Evolutionary conservation across 2,888 invertebrate species (phyloP).

Genomic region (Clunio marinus): DNA sequence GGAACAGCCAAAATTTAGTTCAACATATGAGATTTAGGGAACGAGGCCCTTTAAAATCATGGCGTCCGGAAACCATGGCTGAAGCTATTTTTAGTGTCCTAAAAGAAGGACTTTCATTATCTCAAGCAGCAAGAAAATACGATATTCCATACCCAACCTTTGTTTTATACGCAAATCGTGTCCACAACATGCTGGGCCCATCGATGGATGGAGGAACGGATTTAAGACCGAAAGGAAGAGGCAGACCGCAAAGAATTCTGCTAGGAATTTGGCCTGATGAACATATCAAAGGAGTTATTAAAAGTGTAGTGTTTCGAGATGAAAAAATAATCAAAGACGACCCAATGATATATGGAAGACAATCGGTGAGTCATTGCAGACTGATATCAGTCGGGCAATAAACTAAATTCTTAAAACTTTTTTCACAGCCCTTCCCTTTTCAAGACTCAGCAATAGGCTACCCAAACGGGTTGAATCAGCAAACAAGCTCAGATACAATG

Average conservation of each 20-base stretch:
- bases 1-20: constrained; percentile 88
- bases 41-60: constrained; percentile 86
- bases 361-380: constrained; percentile 56
- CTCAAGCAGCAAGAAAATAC: constrained; percentile 88
- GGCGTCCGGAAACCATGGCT: constrained; percentile 93
- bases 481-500: constrained; percentile 49
- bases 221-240: constrained; percentile 85
- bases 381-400: constrained; percentile 42
- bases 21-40: constrained; percentile 88
- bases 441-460: constrained; percentile 57
- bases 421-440: constrained; percentile 53
- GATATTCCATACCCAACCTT: constrained; percentile 94
- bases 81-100: constrained; percentile 90
- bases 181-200: constrained; percentile 90
- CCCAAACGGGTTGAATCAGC: constrained; percentile 54
- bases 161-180: constrained; percentile 86
- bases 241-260: constrained; percentile 83
- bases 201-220: constrained; percentile 88
- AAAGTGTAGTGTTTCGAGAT: constrained; percentile 88
- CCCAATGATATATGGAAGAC: constrained; percentile 57
- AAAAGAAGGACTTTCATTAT: constrained; percentile 82
- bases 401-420: neutral
- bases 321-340: constrained; percentile 77
- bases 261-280: constrained; percentile 92
- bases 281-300: constrained; percentile 86